Conservation (phyloP, 2,888 invertebrate genomes). For the Incurvaria masculella region DNA sequence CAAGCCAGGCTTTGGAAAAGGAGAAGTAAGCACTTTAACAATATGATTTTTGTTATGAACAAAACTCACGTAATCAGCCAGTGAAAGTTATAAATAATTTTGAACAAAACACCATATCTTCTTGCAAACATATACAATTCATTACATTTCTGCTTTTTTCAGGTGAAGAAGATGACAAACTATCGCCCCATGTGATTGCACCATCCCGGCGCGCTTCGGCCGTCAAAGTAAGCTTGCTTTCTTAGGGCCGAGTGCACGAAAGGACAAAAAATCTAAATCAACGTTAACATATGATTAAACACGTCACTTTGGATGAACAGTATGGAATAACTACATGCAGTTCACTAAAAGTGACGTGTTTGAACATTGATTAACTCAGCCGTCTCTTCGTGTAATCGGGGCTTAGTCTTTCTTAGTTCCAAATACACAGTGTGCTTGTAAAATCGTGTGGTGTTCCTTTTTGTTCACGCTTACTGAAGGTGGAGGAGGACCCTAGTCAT, state of each 20-base stretch:
- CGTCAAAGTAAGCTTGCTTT: conserved; percentile 37
- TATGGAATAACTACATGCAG: too few relatives aligned
- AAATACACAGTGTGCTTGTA: background rate
- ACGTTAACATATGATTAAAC: too few relatives aligned
- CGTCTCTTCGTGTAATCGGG: too few relatives aligned
- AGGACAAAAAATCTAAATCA: too few relatives aligned
- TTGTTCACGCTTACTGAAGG: conserved; percentile 26
- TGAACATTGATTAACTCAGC: too few relatives aligned
- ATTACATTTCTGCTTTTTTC: conserved; percentile 11
- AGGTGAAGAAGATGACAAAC: conserved; percentile 49
- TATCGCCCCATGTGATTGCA: conserved; percentile 40
- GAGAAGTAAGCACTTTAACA: conserved; percentile 62
- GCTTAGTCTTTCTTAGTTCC: background rate
- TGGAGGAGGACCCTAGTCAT: conserved; percentile 60
- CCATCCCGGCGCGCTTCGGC: conserved; percentile 41
- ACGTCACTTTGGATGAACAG: too few relatives aligned
- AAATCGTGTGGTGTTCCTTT: too few relatives aligned
- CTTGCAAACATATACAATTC: too few relatives aligned
- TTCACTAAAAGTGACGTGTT: too few relatives aligned
- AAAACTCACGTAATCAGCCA: too few relatives aligned
- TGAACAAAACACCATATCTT: background rate
- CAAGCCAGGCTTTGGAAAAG: conserved; percentile 62
- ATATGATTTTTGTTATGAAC: too few relatives aligned
- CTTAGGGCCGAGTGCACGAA: too few relatives aligned
- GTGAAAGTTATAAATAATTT: conserved; percentile 2